These are phyloP conservation scores for Champsocephalus esox DNA, from an alignment of 2,797 vertebrate genomes.

Conservation along the genomic window DNA sequence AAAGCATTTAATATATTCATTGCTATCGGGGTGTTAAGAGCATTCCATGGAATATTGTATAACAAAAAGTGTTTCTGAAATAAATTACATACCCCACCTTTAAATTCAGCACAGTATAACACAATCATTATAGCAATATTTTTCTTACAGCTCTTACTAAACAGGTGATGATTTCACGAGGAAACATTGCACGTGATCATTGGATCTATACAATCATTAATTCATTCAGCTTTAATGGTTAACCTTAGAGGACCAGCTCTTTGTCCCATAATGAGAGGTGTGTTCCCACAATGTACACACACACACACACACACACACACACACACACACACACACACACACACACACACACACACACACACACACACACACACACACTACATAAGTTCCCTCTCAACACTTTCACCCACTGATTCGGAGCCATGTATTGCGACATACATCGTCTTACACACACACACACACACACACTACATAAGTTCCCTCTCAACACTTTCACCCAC, in stretches of 20 bases:
- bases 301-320: neutral
- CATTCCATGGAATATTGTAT: no score
- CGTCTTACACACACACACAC: neutral
- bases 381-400: neutral
- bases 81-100: no score
- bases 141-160: no score
- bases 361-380: neutral
- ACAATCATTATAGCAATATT: no score
- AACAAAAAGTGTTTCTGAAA: no score
- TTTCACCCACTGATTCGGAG: neutral
- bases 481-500: neutral
- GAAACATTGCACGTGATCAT: neutral
- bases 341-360: neutral
- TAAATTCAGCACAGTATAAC: no score
- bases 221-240: neutral
- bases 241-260: no score
- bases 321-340: neutral
- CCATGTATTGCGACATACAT: conserved; percentile 7
- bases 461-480: neutral
- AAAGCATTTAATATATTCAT: no score
- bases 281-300: neutral
- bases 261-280: neutral
- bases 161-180: neutral
- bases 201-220: neutral
- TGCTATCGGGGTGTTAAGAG: no score